phyloP scores from a whole-genome alignment of 2,113 vertebrate genomes.

The Gracilinanus agilis region DNA sequence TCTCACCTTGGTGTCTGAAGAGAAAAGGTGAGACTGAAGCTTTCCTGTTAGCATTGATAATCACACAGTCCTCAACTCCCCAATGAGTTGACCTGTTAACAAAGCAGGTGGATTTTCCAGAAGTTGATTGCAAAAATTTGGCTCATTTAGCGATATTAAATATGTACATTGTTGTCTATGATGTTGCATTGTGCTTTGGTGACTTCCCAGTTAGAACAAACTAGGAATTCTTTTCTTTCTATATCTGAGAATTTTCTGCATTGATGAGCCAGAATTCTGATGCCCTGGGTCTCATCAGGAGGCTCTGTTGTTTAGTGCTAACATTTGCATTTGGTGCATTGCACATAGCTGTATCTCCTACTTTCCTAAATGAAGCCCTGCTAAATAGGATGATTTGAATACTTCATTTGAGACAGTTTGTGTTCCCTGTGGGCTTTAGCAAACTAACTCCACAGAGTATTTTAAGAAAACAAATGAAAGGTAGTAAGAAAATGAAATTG shows the following conservation, averaged over 20 bases:
- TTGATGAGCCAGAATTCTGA: neutral
- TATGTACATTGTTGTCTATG: neutral
- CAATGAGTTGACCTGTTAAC: constrained; percentile 1
- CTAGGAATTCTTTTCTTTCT: constrained; percentile 4
- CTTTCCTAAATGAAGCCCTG: constrained; percentile 7
- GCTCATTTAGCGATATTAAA: constrained; percentile 51
- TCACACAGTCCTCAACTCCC: neutral
- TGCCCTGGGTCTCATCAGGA: neutral
- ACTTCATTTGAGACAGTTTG: constrained; percentile 16
- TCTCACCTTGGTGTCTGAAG: neutral
- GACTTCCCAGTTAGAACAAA: constrained; percentile 40
- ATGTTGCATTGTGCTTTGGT: constrained; percentile 24
- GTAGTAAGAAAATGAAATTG: neutral
- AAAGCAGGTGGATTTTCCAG: neutral
- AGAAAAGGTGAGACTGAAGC: neutral
- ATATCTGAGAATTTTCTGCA: neutral
- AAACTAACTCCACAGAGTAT: constrained; percentile 7
- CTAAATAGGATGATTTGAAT: constrained; percentile 17
- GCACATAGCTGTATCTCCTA: constrained; percentile 14
- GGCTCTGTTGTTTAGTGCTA: neutral
- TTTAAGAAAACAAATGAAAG: constrained; percentile 44
- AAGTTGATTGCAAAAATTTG: neutral
- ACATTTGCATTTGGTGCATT: constrained; percentile 7
- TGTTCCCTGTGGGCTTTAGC: neutral
- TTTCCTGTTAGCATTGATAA: constrained; percentile 33